These are phyloP conservation scores for Drosophila merina DNA, from an alignment of 2,888 invertebrate genomes.

Conservation along the genomic window DNA sequence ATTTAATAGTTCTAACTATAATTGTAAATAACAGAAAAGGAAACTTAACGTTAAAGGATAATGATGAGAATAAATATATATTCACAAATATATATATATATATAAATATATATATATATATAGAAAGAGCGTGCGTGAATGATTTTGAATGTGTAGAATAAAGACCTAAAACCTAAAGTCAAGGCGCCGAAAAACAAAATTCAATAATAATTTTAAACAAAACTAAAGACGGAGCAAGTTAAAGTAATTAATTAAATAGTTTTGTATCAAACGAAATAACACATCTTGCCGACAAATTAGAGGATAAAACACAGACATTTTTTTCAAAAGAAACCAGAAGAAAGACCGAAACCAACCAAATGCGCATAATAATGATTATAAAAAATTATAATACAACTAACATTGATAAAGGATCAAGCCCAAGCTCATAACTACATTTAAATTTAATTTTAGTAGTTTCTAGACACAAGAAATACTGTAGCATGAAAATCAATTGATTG, in stretches of 20 bases:
- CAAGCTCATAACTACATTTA: conserved; percentile 76
- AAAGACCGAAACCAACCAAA: conserved; percentile 50
- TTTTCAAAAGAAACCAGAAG: conserved; percentile 24
- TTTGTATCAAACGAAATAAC: conserved; percentile 60
- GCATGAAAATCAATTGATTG: conserved; percentile 77
- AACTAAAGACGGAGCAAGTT: conserved; percentile 35
- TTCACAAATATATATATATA: not conserved
- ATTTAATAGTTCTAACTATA: conserved; percentile 74
- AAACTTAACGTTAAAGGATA: conserved; percentile 43
- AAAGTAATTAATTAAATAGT: conserved; percentile 53
- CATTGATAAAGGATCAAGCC: conserved; percentile 33
- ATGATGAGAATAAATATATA: conserved; percentile 22
- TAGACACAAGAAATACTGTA: conserved; percentile 77
- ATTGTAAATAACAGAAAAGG: conserved; percentile 64
- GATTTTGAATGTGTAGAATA: conserved; percentile 51
- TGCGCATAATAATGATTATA: conserved; percentile 70
- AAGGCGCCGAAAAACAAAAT: conserved; percentile 54
- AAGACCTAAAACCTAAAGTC: conserved; percentile 29
- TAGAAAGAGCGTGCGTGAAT: conserved; percentile 46
- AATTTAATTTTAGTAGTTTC: conserved; percentile 79
- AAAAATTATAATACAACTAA: conserved; percentile 48
- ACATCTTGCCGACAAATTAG: conserved; percentile 70
- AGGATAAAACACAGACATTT: conserved; percentile 52
- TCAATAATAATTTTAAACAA: conserved; percentile 74
- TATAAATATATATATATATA: conserved; percentile 12